Percentiles rank a stretch among this genome's conserved stretches.
phyloP scores from a whole-genome alignment of 2,888 invertebrate species.

The Sericinus montela region DNA sequence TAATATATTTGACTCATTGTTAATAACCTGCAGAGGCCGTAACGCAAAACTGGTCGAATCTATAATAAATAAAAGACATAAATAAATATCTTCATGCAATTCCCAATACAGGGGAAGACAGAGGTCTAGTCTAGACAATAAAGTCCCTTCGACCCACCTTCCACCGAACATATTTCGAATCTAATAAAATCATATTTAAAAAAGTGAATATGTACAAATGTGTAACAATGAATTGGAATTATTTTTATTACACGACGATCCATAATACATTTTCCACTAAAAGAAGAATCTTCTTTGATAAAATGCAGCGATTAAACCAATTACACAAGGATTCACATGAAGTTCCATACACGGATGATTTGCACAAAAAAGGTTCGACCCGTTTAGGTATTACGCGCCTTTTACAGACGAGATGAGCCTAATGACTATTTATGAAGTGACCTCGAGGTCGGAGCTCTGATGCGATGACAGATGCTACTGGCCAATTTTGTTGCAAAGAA shows the following conservation, averaged over 20 bases:
- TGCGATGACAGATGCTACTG: constrained; percentile 9
- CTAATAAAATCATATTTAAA: no score
- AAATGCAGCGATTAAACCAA: background rate
- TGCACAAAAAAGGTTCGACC: constrained; percentile 6
- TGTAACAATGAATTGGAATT: no score
- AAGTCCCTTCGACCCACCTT: no score
- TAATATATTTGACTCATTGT: no score
- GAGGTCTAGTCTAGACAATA: no score
- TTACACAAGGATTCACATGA: constrained; percentile 6
- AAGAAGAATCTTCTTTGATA: background rate
- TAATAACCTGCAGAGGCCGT: no score
- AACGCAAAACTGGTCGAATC: no score
- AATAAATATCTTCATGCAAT: no score
- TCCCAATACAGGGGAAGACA: no score
- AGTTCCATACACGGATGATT: constrained; percentile 2
- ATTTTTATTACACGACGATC: background rate
- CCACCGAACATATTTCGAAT: no score
- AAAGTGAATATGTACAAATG: no score
- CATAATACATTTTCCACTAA: background rate
- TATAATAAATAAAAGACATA: no score
- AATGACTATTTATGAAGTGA: constrained; percentile 27
- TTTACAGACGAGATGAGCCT: constrained; percentile 31
- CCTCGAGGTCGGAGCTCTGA: constrained; percentile 25
- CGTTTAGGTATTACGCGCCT: constrained; percentile 15
- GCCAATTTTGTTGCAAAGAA: background rate